Percentiles rank a stretch among this genome's conserved stretches.
phyloP scores from a whole-genome alignment of 2,888 invertebrate species.

The Lissonota sp. region DNA sequence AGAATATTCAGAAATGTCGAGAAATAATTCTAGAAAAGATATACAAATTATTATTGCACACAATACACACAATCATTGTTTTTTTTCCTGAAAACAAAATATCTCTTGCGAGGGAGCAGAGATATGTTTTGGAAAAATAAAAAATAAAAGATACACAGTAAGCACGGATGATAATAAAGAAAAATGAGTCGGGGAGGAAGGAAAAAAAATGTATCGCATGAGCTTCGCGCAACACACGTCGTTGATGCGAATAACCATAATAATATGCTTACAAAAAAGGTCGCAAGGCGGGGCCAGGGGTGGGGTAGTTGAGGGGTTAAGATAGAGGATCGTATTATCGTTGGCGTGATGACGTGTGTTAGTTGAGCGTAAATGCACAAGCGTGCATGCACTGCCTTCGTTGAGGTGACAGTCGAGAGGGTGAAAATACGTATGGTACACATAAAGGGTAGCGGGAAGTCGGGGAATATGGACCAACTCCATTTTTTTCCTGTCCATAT shows the following conservation, averaged over 20 bases:
- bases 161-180: slow-evolving; percentile 17
- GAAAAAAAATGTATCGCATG: slow-evolving; percentile 36
- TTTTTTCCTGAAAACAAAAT: background rate
- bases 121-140: slow-evolving; percentile 12
- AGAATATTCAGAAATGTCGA: too few relatives aligned
- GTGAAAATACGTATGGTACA: background rate
- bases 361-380: slow-evolving; percentile 56
- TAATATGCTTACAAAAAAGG: slow-evolving; percentile 41
- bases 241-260: slow-evolving; percentile 36
- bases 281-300: background rate
- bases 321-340: slow-evolving; percentile 59
- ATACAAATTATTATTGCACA: too few relatives aligned
- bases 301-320: slow-evolving; percentile 10
- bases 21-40: too few relatives aligned
- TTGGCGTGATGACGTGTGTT: slow-evolving; percentile 62
- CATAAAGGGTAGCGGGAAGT: background rate
- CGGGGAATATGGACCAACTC: background rate
- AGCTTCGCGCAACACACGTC: background rate
- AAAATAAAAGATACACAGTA: background rate
- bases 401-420: slow-evolving; percentile 55
- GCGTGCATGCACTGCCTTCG: slow-evolving; percentile 29
- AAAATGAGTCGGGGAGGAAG: background rate
- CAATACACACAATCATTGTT: too few relatives aligned
- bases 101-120: background rate
- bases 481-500: background rate